These are phyloP conservation scores for Magallana ariakensis DNA, from an alignment of 1,140 invertebrate species.

Conservation along the genomic window DNA sequence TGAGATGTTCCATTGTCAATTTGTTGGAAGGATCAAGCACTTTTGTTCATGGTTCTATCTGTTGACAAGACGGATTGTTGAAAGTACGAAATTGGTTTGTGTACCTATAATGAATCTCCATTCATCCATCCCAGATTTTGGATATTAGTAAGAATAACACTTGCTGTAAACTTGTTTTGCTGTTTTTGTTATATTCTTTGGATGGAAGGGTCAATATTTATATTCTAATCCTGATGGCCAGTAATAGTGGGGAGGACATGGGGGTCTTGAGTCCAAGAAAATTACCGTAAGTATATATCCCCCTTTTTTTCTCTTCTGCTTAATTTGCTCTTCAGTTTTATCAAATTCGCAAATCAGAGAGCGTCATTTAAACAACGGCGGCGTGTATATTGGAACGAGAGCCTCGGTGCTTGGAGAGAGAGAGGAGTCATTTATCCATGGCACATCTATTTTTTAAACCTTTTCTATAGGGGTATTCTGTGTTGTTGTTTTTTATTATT, in stretches of 20 bases:
- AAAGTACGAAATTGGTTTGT: slow-evolving; percentile 32
- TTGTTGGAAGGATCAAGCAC: neutral
- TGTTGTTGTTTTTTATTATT: neutral
- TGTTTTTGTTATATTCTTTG: slow-evolving; percentile 5
- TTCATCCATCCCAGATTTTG: slow-evolving; percentile 31
- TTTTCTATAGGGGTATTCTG: slow-evolving; percentile 26
- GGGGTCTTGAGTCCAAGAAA: neutral
- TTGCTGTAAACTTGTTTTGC: neutral
- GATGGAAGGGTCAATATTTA: slow-evolving; percentile 31
- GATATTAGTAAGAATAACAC: slow-evolving; percentile 17
- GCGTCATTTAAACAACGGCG: slow-evolving; percentile 31
- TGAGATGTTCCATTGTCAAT: slow-evolving; percentile 18
- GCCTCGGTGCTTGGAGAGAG: neutral
- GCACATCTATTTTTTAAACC: slow-evolving; percentile 34
- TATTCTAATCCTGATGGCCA: slow-evolving; percentile 22
- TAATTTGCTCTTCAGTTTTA: slow-evolving; percentile 36
- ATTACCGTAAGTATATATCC: slow-evolving; percentile 8
- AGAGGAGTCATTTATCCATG: slow-evolving; percentile 26
- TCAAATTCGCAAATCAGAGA: slow-evolving; percentile 11
- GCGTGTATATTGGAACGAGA: neutral
- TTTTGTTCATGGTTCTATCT: slow-evolving; percentile 10
- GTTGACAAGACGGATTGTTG: slow-evolving; percentile 34
- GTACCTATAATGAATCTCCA: slow-evolving; percentile 36
- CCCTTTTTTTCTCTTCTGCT: neutral
- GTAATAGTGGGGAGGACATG: neutral